These are phyloP conservation scores for Rhinopomastus cyanomelas DNA, from an alignment of 2,113 vertebrate genomes.

Conservation along the genomic window DNA sequence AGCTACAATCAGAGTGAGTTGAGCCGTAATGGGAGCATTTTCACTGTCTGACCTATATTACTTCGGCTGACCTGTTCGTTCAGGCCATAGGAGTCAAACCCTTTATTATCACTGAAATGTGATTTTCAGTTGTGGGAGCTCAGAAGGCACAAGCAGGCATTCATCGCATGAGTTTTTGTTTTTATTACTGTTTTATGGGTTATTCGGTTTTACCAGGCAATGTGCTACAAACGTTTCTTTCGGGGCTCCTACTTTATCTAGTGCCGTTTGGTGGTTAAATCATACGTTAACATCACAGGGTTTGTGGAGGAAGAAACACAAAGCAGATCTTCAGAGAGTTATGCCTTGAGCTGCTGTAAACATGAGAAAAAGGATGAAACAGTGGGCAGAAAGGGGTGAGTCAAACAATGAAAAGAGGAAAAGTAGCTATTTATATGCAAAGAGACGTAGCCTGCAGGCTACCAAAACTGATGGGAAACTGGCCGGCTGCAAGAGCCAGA, in stretches of 20 bases:
- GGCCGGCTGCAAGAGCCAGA: background rate
- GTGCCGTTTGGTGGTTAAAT: background rate
- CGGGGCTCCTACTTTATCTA: background rate
- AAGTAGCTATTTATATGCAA: slow-evolving; percentile 20
- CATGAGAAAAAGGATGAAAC: background rate
- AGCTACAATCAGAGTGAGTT: too few species aligned
- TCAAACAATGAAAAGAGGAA: slow-evolving; percentile 9
- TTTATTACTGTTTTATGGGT: background rate
- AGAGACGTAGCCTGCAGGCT: background rate
- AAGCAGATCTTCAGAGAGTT: background rate
- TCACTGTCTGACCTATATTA: background rate
- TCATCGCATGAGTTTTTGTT: background rate
- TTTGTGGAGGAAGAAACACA: background rate
- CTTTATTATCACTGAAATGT: background rate
- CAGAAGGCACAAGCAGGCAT: background rate
- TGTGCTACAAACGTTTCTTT: background rate
- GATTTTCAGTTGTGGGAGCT: background rate
- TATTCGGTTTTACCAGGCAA: background rate
- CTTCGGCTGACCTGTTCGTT: background rate
- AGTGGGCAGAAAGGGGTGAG: background rate
- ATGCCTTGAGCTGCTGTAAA: background rate
- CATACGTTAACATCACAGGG: background rate
- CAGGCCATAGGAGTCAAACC: background rate
- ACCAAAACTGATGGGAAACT: background rate
- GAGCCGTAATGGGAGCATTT: background rate